Conservation (phyloP, 2,113 vertebrate genomes). For the Nannospalax galili region DNA sequence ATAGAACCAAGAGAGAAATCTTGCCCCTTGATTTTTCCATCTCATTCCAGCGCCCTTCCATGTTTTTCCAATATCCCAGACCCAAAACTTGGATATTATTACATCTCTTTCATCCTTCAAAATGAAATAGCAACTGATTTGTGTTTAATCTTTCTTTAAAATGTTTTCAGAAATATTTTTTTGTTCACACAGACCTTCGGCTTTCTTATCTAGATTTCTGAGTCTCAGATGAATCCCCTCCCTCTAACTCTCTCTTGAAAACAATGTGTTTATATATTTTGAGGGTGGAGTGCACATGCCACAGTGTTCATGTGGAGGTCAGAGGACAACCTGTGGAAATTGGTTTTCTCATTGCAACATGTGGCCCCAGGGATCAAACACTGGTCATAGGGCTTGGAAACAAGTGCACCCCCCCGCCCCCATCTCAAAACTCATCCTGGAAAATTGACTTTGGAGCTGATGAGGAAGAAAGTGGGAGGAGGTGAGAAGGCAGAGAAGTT, state of each 20-base stretch:
- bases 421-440: neutral
- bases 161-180: constrained; percentile 7
- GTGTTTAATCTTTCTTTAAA: neutral
- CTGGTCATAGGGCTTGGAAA: too few species aligned
- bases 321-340: too few species aligned
- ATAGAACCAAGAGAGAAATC: neutral
- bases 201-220: neutral
- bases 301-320: too few species aligned
- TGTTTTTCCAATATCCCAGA: neutral
- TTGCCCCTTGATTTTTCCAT: neutral
- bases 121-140: neutral
- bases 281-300: too few species aligned
- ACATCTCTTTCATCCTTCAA: constrained; percentile 1
- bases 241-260: neutral
- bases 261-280: too few species aligned
- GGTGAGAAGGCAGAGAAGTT: neutral
- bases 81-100: neutral
- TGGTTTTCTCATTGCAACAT: too few species aligned
- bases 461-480: neutral
- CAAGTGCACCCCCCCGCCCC: too few species aligned
- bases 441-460: neutral
- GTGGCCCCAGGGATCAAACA: too few species aligned
- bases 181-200: neutral
- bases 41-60: neutral
- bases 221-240: neutral